These are phyloP conservation scores for Odocoileus virginianus DNA, from an alignment of 2,113 vertebrate genomes.

Conservation along the genomic window DNA sequence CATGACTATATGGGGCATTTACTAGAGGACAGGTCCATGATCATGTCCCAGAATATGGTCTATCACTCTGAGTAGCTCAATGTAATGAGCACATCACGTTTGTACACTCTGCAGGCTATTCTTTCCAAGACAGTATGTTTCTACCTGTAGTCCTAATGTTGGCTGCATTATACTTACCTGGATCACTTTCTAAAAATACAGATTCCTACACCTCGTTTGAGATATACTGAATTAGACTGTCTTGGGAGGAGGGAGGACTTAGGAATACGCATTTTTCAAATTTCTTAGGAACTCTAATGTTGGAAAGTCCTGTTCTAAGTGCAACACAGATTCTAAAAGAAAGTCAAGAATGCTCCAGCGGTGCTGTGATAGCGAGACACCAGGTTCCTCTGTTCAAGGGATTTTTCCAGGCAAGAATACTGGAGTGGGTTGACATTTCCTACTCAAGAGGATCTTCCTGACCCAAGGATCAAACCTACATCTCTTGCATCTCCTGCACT, in stretches of 20 bases:
- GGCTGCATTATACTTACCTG: background rate
- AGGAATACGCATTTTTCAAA: background rate
- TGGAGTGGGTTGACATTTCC: background rate
- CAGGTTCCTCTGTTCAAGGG: background rate
- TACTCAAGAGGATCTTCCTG: background rate
- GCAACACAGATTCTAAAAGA: background rate
- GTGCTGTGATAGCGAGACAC: background rate
- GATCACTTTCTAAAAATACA: background rate
- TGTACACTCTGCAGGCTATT: background rate
- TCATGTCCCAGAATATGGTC: background rate
- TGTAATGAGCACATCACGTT: background rate
- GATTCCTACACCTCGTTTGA: background rate
- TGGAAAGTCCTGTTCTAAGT: background rate
- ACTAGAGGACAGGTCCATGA: background rate
- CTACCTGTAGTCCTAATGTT: background rate
- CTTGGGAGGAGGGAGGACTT: background rate
- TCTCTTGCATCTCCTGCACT: background rate
- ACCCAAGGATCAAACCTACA: background rate
- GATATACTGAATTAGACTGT: background rate
- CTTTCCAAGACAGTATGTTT: background rate
- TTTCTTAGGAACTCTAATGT: background rate
- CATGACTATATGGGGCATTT: background rate
- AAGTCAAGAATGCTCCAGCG: background rate
- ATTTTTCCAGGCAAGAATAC: background rate
- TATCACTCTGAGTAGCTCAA: background rate